Base-by-base conservation (phyloP, 2,888 invertebrate genomes). In the Torymus aiolomorphi region DNA sequence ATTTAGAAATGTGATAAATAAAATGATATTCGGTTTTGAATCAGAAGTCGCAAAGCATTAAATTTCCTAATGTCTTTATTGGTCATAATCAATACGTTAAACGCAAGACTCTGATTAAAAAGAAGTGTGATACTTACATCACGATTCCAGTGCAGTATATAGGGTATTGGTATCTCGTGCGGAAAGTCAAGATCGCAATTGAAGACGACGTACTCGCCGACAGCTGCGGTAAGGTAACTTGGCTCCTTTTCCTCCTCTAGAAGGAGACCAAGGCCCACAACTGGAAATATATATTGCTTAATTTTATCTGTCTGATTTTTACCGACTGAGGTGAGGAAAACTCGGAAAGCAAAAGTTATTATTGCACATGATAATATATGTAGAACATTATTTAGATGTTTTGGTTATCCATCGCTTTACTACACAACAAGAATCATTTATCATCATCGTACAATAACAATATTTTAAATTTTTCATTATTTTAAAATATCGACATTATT, bases 111-210 rank as follows among this genome's bases (percentile, higher is more conserved):
- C 51, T 16, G 56, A 18, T 70, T 63, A 16, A 78, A 67, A 76
- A 54, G 8, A 24, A 42, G 52, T 51, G 49, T 20, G n/a, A 87
- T 31, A 31, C 95, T 95, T 92, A 96, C 96, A 89, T 96, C 96
- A 91, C 96, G 97, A 88, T 95, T 96, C 97, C 97, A 98, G 88
- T 95, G 94, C 78, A 98, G 92, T 86, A 96, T 94, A 90, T 97
- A 97, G 11, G 97, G 96, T 86, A 96, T 96, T 86, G 95, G 94
- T 88, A 95, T 94, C 87, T 95, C 95, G 89, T 96, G 95, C 82
- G 97, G 96, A 91, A 97, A 97, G 91, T 97, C 96, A 86, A 97
- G 94, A 86, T 95, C 94, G 91, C 97, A 97, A 92, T 95, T 94
- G 91, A 97, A 94, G 84, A 96, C 93, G 76, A 94, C 95, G 87